These are phyloP conservation scores for Raphicerus campestris DNA, from an alignment of 2,113 vertebrate species.

Conservation along the genomic window DNA sequence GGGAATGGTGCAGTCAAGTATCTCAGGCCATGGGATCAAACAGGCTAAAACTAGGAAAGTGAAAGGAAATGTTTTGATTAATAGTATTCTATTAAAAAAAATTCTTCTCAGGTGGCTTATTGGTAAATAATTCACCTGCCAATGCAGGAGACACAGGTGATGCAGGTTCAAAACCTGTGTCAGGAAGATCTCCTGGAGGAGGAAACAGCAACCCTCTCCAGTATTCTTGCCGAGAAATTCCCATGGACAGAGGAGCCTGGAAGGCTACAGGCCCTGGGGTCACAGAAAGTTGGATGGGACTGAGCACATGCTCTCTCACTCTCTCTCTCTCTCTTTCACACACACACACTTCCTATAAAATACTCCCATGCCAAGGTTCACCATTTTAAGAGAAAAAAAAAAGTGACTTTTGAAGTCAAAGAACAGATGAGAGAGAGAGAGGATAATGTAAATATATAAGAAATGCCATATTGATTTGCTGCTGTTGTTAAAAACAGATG, in stretches of 20 bases:
- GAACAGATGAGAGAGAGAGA: neutral
- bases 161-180: neutral
- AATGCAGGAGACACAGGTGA: neutral
- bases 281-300: neutral
- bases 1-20: neutral
- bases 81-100: neutral
- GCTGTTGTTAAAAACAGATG: neutral
- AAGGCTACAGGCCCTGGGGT: neutral
- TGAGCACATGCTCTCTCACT: no score
- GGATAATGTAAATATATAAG: neutral
- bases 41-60: neutral
- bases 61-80: neutral
- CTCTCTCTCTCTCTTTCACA: no score
- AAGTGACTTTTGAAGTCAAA: neutral
- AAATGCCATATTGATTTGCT: neutral
- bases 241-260: neutral
- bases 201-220: neutral
- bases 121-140: neutral
- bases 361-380: accelerated
- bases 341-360: neutral
- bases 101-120: neutral
- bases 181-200: neutral
- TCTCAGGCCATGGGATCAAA: neutral
- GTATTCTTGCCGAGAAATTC: neutral
- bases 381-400: neutral